Base-by-base conservation (phyloP, 2,113 vertebrate genomes). In the Amazona vittata region DNA sequence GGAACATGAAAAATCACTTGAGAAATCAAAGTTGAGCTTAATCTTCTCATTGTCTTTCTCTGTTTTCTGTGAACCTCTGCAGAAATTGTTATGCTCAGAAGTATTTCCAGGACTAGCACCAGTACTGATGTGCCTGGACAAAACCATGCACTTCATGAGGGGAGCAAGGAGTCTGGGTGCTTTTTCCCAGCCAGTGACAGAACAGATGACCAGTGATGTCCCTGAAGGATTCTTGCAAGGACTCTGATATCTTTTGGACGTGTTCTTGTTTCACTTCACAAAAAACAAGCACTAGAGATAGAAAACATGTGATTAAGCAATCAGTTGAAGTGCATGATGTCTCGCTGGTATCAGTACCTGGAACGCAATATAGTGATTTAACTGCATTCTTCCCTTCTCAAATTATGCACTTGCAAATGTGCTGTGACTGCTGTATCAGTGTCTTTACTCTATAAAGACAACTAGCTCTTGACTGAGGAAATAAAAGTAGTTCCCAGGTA, bases 201-300 rank as follows among this genome's bases (percentile, higher is more conserved):
- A 83, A 19, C 35, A 89, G 89, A 75, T 0, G 1, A 76, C 11
- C 4, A 0, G 55, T 0, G 1, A 16, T 13, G 33, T 71, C 53
- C 39, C 67, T 59, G 50, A 82, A 57, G 28, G 37, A 39, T 81
- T 83, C 47, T 78, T 89, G 49, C 17, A 93, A 79, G 47, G 76
- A 79, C 24, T 70, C 6, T 1, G 37, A 12, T 53, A 62, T 28
- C 53, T 53, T 63, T 84, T 76, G 63, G 24, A 79, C 20, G 76
- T 63, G 49, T 83, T 83, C 70, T 91, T n/a, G 59, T 91, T 93
- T 75, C n/a, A 59, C 44, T 70, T 78, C 25, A 65, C 31, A 59
- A 70, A 64, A 31, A 33, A 5, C 7, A n/a, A 57, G 68, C 15
- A 41, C 9, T 39, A 13, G 5, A 89, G 15, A 28, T 2, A 78